Evolutionary conservation across 2,113 vertebrate species (phyloP).

Genomic region (Neomonachus schauinslandi): DNA sequence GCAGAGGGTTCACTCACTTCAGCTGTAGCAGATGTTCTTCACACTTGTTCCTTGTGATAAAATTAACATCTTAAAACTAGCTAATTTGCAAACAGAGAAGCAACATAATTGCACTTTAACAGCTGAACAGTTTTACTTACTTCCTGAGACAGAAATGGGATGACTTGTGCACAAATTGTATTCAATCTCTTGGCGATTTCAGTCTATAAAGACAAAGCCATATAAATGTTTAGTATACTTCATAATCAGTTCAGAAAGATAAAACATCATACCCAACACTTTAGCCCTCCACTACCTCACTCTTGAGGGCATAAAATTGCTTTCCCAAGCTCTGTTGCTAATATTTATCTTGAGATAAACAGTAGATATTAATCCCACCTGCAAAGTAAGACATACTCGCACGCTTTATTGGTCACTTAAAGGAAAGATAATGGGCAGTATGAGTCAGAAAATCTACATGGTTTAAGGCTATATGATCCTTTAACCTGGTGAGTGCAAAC

Average conservation of each 20-base stretch:
- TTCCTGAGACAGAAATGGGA: constrained; percentile 99
- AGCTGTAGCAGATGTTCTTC: constrained; percentile 89
- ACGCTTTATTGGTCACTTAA: constrained; percentile 53
- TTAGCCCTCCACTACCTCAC: neutral
- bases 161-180: constrained; percentile 99
- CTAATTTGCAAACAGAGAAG: constrained; percentile 90
- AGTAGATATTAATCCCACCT: constrained; percentile 34
- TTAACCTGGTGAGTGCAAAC: constrained; percentile 4
- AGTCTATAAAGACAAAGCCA: constrained; percentile 90
- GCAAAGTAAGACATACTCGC: constrained; percentile 13
- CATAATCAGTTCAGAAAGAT: constrained; percentile 52
- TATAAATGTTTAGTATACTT: constrained; percentile 71
- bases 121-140: constrained; percentile 92
- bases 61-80: constrained; percentile 89
- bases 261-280: constrained; percentile 38
- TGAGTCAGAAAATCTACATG: constrained; percentile 6
- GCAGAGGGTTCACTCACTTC: constrained; percentile 85
- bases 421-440: constrained; percentile 35
- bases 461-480: constrained; percentile 4
- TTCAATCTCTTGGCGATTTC: constrained; percentile 99
- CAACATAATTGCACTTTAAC: constrained; percentile 88
- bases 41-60: constrained; percentile 87
- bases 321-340: constrained; percentile 1
- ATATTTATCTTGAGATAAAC: constrained; percentile 60
- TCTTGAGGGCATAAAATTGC: neutral